These are phyloP conservation scores for Caenorhabditis inopinata DNA, from an alignment of 1,140 invertebrate genomes.

Conservation along the genomic window DNA sequence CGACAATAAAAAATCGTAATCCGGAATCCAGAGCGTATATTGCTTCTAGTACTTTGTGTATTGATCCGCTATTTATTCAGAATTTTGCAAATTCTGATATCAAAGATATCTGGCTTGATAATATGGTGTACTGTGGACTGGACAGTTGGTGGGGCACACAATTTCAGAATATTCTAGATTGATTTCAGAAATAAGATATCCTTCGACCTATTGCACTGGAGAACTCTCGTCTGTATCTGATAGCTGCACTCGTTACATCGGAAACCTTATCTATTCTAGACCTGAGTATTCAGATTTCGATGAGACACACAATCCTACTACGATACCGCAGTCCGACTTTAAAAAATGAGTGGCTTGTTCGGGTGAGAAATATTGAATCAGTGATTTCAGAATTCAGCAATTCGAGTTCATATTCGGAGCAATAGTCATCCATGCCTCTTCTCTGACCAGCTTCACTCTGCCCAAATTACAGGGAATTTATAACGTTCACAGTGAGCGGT, in stretches of 20 bases:
- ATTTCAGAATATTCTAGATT: too few relatives aligned
- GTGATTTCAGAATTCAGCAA: slow-evolving; percentile 1
- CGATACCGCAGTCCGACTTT: neutral
- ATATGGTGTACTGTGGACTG: neutral
- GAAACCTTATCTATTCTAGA: neutral
- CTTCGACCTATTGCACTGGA: neutral
- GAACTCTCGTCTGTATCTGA: neutral
- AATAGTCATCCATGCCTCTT: neutral
- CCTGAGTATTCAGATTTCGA: neutral
- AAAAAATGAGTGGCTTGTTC: too few relatives aligned
- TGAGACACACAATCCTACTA: neutral
- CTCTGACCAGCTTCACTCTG: neutral
- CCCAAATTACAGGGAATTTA: neutral
- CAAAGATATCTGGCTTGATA: neutral
- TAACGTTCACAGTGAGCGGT: neutral
- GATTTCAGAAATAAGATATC: slow-evolving; percentile 10
- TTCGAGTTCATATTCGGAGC: neutral
- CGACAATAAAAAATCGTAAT: neutral
- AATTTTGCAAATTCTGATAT: neutral
- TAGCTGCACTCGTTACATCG: neutral
- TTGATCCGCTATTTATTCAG: neutral
- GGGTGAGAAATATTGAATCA: too few relatives aligned
- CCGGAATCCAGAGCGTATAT: neutral
- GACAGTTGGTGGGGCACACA: neutral
- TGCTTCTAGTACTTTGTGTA: neutral